phyloP scores from a whole-genome alignment of 1,140 invertebrate species.

The Drosophila kohkoa region DNA sequence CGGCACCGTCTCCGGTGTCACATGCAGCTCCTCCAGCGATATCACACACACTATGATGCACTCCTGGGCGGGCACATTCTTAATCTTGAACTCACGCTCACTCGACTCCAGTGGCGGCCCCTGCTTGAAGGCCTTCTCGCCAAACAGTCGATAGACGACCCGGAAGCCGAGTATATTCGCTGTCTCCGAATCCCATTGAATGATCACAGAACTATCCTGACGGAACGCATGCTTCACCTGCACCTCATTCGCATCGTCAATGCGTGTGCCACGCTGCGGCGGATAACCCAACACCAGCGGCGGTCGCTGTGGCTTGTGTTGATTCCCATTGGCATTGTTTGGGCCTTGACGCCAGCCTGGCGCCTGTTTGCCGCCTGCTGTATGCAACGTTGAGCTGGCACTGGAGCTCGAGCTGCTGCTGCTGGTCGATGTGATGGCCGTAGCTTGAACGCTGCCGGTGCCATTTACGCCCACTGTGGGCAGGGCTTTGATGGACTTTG shows the following conservation, averaged over 20 bases:
- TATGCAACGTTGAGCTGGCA: slow-evolving; percentile 38
- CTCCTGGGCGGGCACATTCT: slow-evolving; percentile 96
- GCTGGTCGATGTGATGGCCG: slow-evolving; percentile 56
- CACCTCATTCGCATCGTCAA: slow-evolving; percentile 90
- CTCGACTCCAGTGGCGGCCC: slow-evolving; percentile 94
- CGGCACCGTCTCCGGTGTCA: slow-evolving; percentile 93
- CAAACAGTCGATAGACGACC: slow-evolving; percentile 95
- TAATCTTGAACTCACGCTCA: slow-evolving; percentile 95
- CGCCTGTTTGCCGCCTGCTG: slow-evolving; percentile 60
- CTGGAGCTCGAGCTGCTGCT: slow-evolving; percentile 37
- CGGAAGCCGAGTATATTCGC: slow-evolving; percentile 94
- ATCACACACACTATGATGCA: slow-evolving; percentile 97
- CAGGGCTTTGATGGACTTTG: slow-evolving; percentile 51
- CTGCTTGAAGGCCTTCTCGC: slow-evolving; percentile 95
- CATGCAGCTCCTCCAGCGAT: slow-evolving; percentile 93
- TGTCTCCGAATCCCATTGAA: slow-evolving; percentile 95
- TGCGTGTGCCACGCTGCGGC: slow-evolving; percentile 86
- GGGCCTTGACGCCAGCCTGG: slow-evolving; percentile 80
- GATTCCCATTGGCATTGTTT: slow-evolving; percentile 71
- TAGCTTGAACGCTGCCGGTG: slow-evolving; percentile 69
- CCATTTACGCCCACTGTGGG: slow-evolving; percentile 66
- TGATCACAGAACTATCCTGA: slow-evolving; percentile 94
- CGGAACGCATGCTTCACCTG: slow-evolving; percentile 93
- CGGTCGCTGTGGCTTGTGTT: slow-evolving; percentile 88
- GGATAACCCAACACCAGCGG: slow-evolving; percentile 90